Percentiles rank a stretch among this genome's conserved stretches.
These are phyloP conservation scores for Odocoileus hemionus DNA, from an alignment of 2,113 vertebrate genomes.

Conservation along the genomic window DNA sequence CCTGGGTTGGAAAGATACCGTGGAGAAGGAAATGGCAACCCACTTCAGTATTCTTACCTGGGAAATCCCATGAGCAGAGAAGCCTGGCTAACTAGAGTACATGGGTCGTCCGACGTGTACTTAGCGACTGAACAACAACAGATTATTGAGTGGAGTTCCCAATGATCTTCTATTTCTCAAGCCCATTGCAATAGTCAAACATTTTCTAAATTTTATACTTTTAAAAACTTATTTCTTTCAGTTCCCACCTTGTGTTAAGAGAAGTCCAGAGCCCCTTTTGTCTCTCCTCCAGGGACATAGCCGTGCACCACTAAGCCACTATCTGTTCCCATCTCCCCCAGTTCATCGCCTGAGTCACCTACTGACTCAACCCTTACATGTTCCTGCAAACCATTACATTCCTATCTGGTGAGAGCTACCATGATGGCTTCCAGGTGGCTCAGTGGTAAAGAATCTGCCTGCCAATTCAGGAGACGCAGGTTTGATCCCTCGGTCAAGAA, in stretches of 20 bases:
- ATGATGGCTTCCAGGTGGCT: background rate
- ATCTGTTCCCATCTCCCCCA: background rate
- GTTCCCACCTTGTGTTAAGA: background rate
- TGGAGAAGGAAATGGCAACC: background rate
- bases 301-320: background rate
- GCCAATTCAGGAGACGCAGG: background rate
- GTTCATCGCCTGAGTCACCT: background rate
- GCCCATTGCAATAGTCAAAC: background rate
- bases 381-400: background rate
- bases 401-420: background rate
- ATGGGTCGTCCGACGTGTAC: background rate
- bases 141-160: background rate
- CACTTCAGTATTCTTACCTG: background rate
- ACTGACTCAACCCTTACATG: background rate
- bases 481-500: background rate
- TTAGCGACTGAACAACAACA: background rate
- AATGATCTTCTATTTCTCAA: background rate
- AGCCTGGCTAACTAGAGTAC: background rate
- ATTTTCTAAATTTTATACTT: background rate
- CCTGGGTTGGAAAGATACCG: background rate
- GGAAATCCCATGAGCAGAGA: background rate
- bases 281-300: background rate
- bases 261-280: background rate
- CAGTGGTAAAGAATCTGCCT: background rate
- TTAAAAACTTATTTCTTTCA: background rate